Conservation (phyloP, 2,113 vertebrate genomes). For the Pedionomus torquatus region DNA sequence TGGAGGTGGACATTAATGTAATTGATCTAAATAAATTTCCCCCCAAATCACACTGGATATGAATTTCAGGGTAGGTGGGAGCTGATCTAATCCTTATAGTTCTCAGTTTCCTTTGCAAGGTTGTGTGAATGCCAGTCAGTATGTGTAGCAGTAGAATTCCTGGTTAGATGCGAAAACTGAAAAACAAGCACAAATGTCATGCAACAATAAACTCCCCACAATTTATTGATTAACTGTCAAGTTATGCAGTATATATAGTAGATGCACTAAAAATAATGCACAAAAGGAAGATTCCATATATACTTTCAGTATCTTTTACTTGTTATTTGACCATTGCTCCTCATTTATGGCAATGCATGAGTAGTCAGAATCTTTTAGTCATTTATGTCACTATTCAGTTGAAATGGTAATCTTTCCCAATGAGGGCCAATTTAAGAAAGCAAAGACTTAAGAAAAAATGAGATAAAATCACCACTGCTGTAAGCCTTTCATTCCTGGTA, state of each 20-base stretch:
- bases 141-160: neutral
- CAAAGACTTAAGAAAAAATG: neutral
- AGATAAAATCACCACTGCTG: neutral
- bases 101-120: neutral
- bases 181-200: neutral
- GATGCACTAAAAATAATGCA: neutral
- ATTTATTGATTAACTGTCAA: neutral
- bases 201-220: neutral
- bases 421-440: neutral
- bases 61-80: neutral
- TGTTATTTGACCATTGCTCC: neutral
- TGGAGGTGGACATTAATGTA: neutral
- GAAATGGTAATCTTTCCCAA: neutral
- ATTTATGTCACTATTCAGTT: neutral
- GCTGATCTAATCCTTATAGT: neutral
- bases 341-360: neutral
- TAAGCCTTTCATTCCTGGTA: neutral
- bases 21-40: neutral
- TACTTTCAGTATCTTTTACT: neutral
- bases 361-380: neutral
- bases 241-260: neutral
- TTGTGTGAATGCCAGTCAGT: neutral
- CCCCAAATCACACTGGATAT: neutral
- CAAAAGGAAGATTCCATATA: neutral
- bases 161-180: neutral